phyloP scores from a whole-genome alignment of 2,888 invertebrate genomes.

The Acanthococcus lagerstroemiae region DNA sequence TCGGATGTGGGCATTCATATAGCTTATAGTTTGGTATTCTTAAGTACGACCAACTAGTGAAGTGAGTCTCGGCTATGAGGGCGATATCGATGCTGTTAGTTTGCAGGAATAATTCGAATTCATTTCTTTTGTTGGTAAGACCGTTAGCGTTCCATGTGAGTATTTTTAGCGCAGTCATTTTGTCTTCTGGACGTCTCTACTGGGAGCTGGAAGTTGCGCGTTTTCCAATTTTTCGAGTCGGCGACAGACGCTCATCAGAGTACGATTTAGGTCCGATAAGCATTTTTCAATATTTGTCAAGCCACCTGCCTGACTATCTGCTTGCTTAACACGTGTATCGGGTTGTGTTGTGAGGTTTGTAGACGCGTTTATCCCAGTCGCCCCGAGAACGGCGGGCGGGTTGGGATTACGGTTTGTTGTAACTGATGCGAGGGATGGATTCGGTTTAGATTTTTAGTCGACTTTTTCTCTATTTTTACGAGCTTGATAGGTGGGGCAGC shows the following conservation, averaged over 20 bases:
- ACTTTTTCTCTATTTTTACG: neutral
- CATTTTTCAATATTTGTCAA: neutral
- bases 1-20: no score
- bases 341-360: neutral
- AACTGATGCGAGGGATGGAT: neutral
- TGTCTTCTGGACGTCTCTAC: neutral
- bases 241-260: neutral
- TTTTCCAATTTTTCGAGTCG: neutral
- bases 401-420: neutral
- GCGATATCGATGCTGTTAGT: neutral
- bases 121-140: neutral
- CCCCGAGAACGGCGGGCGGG: neutral
- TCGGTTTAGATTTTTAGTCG: neutral
- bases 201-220: neutral
- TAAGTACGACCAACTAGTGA: no score
- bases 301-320: neutral
- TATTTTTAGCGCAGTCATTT: neutral
- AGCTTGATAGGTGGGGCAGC: neutral
- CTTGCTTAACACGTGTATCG: neutral
- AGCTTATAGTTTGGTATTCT: no score
- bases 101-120: neutral
- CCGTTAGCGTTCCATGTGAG: conserved; percentile 3
- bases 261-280: neutral
- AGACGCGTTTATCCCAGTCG: neutral
- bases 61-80: conserved; percentile 2